Evolutionary conservation across 2,113 vertebrate genomes (phyloP), one percentile per base, ranked within the genome.

Genomic region (Callopanchax toddi): DNA sequence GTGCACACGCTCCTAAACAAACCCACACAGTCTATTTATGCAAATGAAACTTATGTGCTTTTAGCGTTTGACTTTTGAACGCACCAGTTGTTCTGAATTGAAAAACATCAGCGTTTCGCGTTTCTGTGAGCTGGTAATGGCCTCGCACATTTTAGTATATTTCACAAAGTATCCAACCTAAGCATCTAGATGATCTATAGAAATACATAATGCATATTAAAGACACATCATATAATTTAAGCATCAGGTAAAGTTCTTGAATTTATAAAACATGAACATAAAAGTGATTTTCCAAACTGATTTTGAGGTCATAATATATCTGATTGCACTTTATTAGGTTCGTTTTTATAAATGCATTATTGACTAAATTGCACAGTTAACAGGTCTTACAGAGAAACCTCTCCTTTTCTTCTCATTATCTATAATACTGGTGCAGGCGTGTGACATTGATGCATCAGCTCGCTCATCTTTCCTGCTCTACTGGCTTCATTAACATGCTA

Each of bases 401-500:
- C 10, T 15, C 6, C 18, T 44, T 40, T 49, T 44, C 1, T 22
- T 37, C 32, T 29, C 15, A 46, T 13, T 48, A 46, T 3, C 13
- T 39, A 8, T 3, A 29, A 45, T 12, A 17, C 42, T 25, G 0
- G 40, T 39, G 26, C 42, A 20, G 53, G 4, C 60, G 44, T 21
- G 29, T 67, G 73, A 68, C 80, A 65, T 18, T 68, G 67, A 50
- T 7, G 29, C 61, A 34, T 63, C 61, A 9, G 49, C 51, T 56
- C 46, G 23, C 32, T 71, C 49, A 46, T 66, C 58, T 55, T 48
- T 12, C 4, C 29, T 15, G 59, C 25, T 52, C 65, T 60, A 18
- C 4, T 6, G 48, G 48, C 59, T 57, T 80, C 67, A 81, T 84
- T 75, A 78, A 63, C 64, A 73, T 79, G 60, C 78, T 60, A 71